Conservation (phyloP, 2,797 vertebrate genomes). For the Staurois parvus region DNA sequence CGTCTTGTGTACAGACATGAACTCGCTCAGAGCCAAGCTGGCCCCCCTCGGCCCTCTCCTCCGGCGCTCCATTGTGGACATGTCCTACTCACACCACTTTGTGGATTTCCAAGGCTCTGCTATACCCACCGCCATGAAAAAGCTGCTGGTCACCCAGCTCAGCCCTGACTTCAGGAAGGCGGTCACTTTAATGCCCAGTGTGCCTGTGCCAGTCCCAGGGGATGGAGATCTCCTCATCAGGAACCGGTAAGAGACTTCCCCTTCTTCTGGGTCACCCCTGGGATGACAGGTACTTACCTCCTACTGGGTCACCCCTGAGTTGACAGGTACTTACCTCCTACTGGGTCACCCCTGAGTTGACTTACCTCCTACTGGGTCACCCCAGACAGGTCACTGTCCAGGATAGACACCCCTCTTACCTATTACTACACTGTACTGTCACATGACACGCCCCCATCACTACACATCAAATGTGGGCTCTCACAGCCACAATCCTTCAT, state of each 20-base stretch:
- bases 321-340: too few species aligned
- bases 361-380: too few species aligned
- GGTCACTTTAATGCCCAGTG: constrained; percentile 76
- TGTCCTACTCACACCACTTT: constrained; percentile 92
- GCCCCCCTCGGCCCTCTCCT: not conserved
- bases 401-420: too few species aligned
- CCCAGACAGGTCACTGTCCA: too few species aligned
- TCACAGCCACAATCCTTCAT: constrained; percentile 8
- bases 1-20: constrained; percentile 49
- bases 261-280: too few species aligned
- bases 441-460: too few species aligned
- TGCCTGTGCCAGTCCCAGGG: constrained; percentile 86
- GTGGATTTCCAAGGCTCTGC: constrained; percentile 91
- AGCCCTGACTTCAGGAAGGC: constrained; percentile 88
- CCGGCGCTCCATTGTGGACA: constrained; percentile 82
- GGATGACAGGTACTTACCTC: too few species aligned
- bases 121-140: constrained; percentile 88
- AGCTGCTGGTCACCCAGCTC: constrained; percentile 87
- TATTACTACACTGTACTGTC: too few species aligned
- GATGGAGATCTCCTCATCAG: constrained; percentile 89
- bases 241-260: constrained; percentile 87
- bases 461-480: not conserved
- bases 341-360: too few species aligned
- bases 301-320: too few species aligned
- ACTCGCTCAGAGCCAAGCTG: constrained; percentile 48